Evolutionary conservation across 2,888 invertebrate genomes (phyloP), one percentile per base, ranked within the genome.

Genomic region (Pachycephus smyrnensis): DNA sequence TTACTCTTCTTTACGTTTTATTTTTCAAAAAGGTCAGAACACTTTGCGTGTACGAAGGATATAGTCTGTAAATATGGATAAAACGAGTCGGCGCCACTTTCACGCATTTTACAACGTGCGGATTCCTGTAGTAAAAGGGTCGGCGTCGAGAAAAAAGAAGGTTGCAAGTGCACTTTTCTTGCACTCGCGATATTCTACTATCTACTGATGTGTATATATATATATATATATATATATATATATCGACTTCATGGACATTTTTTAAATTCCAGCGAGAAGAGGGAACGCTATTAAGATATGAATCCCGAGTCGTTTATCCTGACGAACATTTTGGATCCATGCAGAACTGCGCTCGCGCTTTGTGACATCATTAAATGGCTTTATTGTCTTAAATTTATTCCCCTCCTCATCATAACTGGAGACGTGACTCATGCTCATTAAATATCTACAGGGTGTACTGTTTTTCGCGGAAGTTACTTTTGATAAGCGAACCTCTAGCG

Each of bases 361-460:
- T 71, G 71, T 71, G 79, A 77, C 81, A 79, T 86, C 82, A 82
- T 83, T 82, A 84, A 83, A 80, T 79, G 76, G 80, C 83, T 83
- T 84, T 85, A 88, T 88, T 88, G 87, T 86, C 83, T 84, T 81
- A 83, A 82, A 84, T 86, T 84, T 84, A 82, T 82, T 80, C 82
- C 85, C 84, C 35, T 82, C 78, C 81, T 83, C 77, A 76, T 81
- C 80, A 77, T 80, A 82, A 79, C 81, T 77, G 79, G 78, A 80
- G 69, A 76, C 69, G 79, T 85, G 85, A 85, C 81, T 85, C 85
- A 85, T 77, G 81, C 81, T 86, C 84, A 78, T 86, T 84, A 86
- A 32, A 33, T 33, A 33, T 23, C 32, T 71, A 32, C 71, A 71
- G 32, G 32, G 71, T 33, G 71, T 71, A 32, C 33, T 12, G 31